Percentiles rank a stretch among this genome's conserved stretches.
Evolutionary conservation across 2,797 vertebrate species (phyloP).

Genomic region (Phyllotis vaccarum): DNA sequence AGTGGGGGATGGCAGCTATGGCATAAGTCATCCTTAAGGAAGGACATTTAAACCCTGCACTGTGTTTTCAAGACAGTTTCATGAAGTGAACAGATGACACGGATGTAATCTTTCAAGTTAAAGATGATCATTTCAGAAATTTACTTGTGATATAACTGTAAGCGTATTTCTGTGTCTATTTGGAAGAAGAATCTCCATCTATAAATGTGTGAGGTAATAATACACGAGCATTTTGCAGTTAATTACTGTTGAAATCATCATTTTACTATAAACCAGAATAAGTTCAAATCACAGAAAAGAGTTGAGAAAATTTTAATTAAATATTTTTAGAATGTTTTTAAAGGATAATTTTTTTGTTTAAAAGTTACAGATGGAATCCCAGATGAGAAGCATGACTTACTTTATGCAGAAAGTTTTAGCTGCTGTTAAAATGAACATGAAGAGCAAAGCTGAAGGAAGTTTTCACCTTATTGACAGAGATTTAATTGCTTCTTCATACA

Average conservation of each 20-base stretch:
- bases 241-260: not conserved
- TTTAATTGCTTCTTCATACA: not conserved
- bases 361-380: not conserved
- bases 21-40: not conserved
- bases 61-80: not conserved
- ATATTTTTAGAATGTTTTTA: not conserved
- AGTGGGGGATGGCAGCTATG: not conserved
- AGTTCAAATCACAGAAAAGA: not conserved
- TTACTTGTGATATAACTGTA: too few relatives aligned
- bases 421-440: conserved; percentile 19
- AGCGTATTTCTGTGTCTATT: not conserved
- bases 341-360: conserved; percentile 22
- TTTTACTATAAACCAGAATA: conserved; percentile 27
- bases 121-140: conserved; percentile 1
- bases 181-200: not conserved
- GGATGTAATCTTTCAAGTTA: conserved; percentile 22
- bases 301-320: conserved; percentile 10
- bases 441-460: not conserved
- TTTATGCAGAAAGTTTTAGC: conserved; percentile 5
- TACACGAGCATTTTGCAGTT: conserved; percentile 4
- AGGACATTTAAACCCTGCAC: not conserved
- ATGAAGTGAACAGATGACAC: not conserved
- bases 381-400: not conserved
- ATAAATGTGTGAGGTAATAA: not conserved
- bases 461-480: conserved; percentile 3